Percentiles rank a stretch among this genome's conserved stretches.
These are phyloP conservation scores for Gobiocypris rarus DNA, from an alignment of 2,113 vertebrate genomes.

Conservation along the genomic window DNA sequence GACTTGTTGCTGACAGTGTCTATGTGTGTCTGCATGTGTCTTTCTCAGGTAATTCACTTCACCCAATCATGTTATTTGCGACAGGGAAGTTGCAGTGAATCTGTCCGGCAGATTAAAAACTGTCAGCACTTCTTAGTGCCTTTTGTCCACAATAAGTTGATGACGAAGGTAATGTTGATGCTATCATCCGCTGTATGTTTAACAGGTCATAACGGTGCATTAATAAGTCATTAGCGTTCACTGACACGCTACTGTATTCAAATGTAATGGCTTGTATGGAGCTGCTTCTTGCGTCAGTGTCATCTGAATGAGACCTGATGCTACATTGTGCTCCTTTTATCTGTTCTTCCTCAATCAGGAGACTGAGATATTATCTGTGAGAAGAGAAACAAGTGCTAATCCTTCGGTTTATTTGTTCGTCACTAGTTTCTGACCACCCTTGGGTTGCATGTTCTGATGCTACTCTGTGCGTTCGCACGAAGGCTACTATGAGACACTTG, in stretches of 20 bases:
- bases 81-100: not conserved
- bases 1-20: not conserved
- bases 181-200: not conserved
- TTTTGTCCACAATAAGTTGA: not conserved
- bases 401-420: slow-evolving; percentile 54
- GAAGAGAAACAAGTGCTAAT: slow-evolving; percentile 39
- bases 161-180: slow-evolving; percentile 24
- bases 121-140: not conserved
- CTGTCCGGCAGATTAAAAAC: not conserved
- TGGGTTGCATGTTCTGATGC: no score
- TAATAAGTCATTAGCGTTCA: not conserved
- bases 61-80: not conserved
- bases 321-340: slow-evolving; percentile 27
- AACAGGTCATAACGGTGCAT: not conserved
- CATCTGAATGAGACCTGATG: not conserved
- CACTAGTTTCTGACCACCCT: slow-evolving; percentile 55
- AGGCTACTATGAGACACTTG: no score
- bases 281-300: slow-evolving; percentile 21
- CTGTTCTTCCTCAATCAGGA: slow-evolving; percentile 52
- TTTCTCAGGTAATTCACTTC: not conserved
- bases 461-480: no score
- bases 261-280: slow-evolving; percentile 6
- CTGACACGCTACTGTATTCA: slow-evolving; percentile 38
- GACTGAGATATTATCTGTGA: slow-evolving; percentile 50
- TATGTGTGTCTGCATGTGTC: not conserved